Percentiles rank a stretch among this genome's conserved stretches.
phyloP scores from a whole-genome alignment of 2,113 vertebrate species.

The Lichenostomus cassidix region DNA sequence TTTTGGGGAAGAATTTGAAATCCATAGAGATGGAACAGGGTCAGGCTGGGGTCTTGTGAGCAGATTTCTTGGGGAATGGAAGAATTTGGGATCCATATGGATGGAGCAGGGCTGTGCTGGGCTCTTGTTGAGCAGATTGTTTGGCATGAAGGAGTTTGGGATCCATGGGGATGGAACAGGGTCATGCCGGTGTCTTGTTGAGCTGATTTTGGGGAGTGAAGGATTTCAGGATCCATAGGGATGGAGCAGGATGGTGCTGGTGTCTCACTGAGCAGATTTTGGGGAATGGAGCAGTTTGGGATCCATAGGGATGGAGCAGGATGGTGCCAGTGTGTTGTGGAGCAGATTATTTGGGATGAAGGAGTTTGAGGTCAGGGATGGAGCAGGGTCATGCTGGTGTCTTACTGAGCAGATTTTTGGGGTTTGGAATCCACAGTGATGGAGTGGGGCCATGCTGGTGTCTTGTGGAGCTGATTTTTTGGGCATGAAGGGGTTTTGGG shows the following conservation, averaged over 20 bases:
- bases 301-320: background rate
- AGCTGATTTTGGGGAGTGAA: too few species aligned
- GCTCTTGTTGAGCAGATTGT: too few species aligned
- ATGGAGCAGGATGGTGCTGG: background rate
- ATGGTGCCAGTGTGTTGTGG: background rate
- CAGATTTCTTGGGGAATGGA: too few species aligned
- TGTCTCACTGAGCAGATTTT: background rate
- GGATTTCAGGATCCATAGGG: background rate
- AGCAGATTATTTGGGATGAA: background rate
- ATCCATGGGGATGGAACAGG: too few species aligned
- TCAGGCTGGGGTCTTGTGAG: too few species aligned
- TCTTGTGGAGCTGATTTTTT: background rate
- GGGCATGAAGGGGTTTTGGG: background rate
- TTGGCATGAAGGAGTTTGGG: too few species aligned
- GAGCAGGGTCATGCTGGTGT: too few species aligned
- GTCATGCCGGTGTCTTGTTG: too few species aligned
- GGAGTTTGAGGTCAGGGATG: background rate
- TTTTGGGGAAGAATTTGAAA: too few species aligned
- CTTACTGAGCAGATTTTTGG: background rate
- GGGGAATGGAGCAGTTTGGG: background rate
- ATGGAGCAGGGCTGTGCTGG: too few species aligned
- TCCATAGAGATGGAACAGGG: too few species aligned
- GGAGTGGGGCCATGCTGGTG: fast-evolving
- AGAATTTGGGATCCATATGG: too few species aligned
- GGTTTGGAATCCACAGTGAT: background rate